A percentile compares a stretch with the other conserved stretches of the same genome.
phyloP scores from a whole-genome alignment of 2,797 vertebrate genomes.

The Ctenochaetus hawaiiensis region DNA sequence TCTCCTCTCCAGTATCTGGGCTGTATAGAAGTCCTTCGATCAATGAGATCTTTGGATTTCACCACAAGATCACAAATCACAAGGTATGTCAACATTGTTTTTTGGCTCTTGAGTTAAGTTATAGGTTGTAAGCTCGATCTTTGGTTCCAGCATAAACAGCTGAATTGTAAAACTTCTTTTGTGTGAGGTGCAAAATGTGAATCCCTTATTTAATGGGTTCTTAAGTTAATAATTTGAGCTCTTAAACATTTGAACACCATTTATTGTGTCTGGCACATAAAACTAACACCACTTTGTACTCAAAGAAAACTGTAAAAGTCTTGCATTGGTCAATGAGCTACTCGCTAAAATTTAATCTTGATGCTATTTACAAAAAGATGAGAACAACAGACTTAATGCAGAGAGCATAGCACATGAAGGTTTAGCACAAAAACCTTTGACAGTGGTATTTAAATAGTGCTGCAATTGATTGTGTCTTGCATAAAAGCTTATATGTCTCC shows the following conservation, averaged over 20 bases:
- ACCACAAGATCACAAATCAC: conserved; percentile 97
- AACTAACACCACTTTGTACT: not conserved
- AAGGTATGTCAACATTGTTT: conserved; percentile 86
- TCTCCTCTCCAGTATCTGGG: conserved; percentile 93
- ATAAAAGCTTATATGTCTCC: not conserved
- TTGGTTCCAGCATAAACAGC: too few relatives aligned
- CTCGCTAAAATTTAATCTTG: not conserved
- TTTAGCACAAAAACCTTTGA: not conserved
- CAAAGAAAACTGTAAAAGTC: not conserved
- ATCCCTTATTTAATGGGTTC: too few relatives aligned
- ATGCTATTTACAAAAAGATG: not conserved
- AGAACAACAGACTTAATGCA: not conserved
- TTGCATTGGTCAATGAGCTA: not conserved
- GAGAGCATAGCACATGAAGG: too few relatives aligned
- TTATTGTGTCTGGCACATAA: not conserved
- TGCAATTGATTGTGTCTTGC: not conserved
- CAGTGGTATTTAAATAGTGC: too few relatives aligned
- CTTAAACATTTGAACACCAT: not conserved
- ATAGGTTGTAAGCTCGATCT: too few relatives aligned
- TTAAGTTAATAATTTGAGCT: too few relatives aligned
- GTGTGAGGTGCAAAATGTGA: too few relatives aligned
- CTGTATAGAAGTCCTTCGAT: conserved; percentile 97
- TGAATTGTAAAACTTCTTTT: too few relatives aligned
- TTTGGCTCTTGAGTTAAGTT: not conserved
- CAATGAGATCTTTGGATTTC: conserved; percentile 98